A percentile compares a stretch with the other conserved stretches of the same genome.
Conservation (phyloP, 2,113 vertebrate genomes). For the Fukomys damarensis region DNA sequence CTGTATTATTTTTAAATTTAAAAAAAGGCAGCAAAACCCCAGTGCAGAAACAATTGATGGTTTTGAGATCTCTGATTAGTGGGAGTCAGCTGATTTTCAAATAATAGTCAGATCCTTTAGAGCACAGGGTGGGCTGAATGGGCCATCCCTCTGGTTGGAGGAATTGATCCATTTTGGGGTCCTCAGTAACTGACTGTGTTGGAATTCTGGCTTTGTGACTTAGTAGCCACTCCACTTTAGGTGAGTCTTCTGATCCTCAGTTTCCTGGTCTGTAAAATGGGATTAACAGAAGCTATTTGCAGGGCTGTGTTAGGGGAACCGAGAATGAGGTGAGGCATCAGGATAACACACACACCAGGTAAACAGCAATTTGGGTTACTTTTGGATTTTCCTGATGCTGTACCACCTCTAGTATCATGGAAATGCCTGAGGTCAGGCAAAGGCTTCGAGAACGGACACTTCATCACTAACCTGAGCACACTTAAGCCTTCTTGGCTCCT, state of each 20-base stretch:
- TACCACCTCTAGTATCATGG: background rate
- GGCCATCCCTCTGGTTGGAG: background rate
- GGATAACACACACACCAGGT: background rate
- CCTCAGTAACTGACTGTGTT: background rate
- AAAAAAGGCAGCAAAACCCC: background rate
- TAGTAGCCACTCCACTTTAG: background rate
- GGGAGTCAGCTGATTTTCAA: background rate
- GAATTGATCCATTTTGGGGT: background rate
- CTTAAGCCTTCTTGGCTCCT: background rate
- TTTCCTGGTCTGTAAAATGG: constrained; percentile 20
- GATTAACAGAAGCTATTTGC: background rate
- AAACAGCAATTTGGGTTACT: fast-evolving
- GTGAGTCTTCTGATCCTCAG: background rate
- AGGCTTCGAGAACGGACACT: too few species aligned
- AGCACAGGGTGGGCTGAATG: background rate
- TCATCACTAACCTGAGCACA: background rate
- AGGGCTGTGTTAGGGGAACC: background rate
- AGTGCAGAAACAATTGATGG: background rate
- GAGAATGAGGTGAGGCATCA: background rate
- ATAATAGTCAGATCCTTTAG: background rate
- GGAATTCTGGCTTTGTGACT: background rate
- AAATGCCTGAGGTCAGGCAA: background rate
- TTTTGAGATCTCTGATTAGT: background rate
- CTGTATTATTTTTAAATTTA: background rate
- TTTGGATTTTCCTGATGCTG: background rate